Evolutionary conservation across 2,888 invertebrate genomes (phyloP), one percentile per base, ranked within the genome.

Genomic region (Elmis aenea): DNA sequence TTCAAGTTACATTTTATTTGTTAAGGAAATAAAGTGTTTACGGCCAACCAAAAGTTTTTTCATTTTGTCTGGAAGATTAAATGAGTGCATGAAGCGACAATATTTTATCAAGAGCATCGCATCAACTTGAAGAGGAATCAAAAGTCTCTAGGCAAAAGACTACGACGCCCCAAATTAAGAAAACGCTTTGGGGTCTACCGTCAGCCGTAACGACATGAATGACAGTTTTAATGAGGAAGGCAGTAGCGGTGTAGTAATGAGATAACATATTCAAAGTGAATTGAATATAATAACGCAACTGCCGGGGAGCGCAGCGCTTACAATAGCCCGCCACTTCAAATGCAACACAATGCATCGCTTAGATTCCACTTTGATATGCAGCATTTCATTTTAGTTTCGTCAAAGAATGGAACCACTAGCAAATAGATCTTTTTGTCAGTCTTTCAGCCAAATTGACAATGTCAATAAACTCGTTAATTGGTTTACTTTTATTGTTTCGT

Each of bases 271-370:
- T 51, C 43, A 50, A 47, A 51, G 26, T 48, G 48, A 51, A 51
- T 51, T 51, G 52, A 48, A 52, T 50, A 46, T 48, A 52, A 50
- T 45, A 45, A 50, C 46, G 47, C 42, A 46, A 46, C 46, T 45
- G 45, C 43, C 39, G 42, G 39, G 30, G 43, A 39, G 34, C 28
- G 33, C 37, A 16, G n/a, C n/a, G n/a, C n/a, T n/a, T 21, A 42
- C 42, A 42, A 42, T 42, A 26, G 31, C 15, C 23, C 28, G 33
- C 38, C 42, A 42, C 42, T 42, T 38, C 33, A 42, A 34, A 34
- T 38, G 38, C 38, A 42, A 34, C 27, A 42, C 42, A 42, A 38
- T 42, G 42, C 33, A 42, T 21, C 30, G 33, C 27, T 33, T 37
- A 33, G 35, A 41, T 36, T 29, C 31, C 34, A 26, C 26, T 37